phyloP scores from a whole-genome alignment of 2,888 invertebrate genomes.

The Brenthis ino region DNA sequence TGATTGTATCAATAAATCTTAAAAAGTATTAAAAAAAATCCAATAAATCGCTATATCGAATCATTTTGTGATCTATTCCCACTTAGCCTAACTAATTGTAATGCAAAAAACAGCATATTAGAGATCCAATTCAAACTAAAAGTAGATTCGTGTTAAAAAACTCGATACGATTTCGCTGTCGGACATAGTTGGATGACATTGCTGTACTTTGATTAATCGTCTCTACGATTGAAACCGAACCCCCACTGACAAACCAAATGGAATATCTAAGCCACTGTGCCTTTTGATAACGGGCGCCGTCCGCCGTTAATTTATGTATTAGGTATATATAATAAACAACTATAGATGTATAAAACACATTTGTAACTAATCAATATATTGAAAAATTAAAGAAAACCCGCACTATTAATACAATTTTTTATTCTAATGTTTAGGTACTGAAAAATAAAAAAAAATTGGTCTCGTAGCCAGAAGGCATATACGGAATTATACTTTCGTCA shows the following conservation, averaged over 20 bases:
- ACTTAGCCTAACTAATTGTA: constrained; percentile 30
- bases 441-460: no score
- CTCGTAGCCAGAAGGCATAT: no score
- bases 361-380: constrained; percentile 36
- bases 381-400: constrained; percentile 45
- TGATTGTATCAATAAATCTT: not conserved
- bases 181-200: constrained; percentile 75
- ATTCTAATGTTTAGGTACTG: no score
- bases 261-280: constrained; percentile 67
- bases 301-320: constrained; percentile 30
- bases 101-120: constrained; percentile 34
- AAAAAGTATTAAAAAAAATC: not conserved
- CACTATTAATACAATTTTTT: no score
- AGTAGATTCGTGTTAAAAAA: constrained; percentile 45
- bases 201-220: constrained; percentile 81
- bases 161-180: constrained; percentile 65
- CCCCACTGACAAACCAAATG: constrained; percentile 80
- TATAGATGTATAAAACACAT: constrained; percentile 5
- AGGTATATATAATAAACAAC: constrained; percentile 1
- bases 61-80: constrained; percentile 28
- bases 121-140: constrained; percentile 39
- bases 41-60: not conserved
- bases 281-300: constrained; percentile 62
- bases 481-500: no score
- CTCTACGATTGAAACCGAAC: constrained; percentile 75